Evolutionary conservation across 1,140 invertebrate species (phyloP).

Genomic region (Sinella curviseta): DNA sequence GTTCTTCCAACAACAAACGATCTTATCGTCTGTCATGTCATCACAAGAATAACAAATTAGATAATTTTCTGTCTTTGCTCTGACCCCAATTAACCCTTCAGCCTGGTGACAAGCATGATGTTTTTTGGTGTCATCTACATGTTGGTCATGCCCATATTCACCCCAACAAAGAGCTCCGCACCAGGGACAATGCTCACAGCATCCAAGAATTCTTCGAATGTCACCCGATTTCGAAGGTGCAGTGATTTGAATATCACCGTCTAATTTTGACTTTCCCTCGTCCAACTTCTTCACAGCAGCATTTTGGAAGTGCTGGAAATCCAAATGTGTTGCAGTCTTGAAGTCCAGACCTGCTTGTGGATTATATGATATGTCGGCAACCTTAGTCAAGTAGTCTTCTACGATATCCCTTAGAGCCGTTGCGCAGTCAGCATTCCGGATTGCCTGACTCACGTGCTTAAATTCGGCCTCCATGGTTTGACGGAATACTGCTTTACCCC

Average conservation of each 20-base stretch:
- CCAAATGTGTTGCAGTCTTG: neutral
- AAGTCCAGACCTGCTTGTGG: neutral
- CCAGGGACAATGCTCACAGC: conserved; percentile 19
- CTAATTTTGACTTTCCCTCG: neutral
- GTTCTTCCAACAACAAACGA: neutral
- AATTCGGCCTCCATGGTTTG: neutral
- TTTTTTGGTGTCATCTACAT: conserved; percentile 8
- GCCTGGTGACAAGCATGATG: conserved; percentile 11
- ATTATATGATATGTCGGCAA: neutral
- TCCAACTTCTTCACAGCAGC: neutral
- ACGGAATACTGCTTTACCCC: neutral
- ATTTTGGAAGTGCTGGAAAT: neutral
- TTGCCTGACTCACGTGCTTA: neutral
- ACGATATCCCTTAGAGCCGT: neutral
- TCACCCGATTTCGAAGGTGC: neutral
- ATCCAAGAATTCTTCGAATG: conserved; percentile 6
- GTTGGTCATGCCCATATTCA: conserved; percentile 8
- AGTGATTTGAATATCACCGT: neutral
- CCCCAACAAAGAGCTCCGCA: conserved; percentile 30
- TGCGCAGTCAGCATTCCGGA: neutral
- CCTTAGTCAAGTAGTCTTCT: neutral
- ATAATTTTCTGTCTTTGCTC: neutral
- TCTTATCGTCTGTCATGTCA: neutral
- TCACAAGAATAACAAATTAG: neutral
- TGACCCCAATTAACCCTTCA: neutral